phyloP scores from a whole-genome alignment of 2,888 invertebrate genomes.

The Cremastobaeus sp. region DNA sequence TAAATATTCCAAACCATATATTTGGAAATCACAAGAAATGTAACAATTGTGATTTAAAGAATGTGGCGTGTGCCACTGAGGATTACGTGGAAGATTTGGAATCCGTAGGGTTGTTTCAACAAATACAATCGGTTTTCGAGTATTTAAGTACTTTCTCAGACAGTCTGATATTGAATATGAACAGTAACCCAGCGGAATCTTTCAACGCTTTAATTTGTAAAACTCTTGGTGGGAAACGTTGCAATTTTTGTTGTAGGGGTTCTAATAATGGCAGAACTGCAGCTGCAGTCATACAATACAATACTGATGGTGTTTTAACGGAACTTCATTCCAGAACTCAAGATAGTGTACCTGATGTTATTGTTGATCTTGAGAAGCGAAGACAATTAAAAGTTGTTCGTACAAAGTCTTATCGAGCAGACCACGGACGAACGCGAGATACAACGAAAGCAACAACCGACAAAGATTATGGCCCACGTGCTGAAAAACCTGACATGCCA shows the following conservation, averaged over 20 bases:
- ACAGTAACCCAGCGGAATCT: not conserved
- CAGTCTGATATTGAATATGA: not conserved
- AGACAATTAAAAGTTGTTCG: too few relatives aligned
- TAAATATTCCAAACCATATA: not conserved
- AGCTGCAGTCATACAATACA: not conserved
- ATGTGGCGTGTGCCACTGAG: too few relatives aligned
- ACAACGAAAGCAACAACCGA: not conserved
- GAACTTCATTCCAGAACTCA: not conserved
- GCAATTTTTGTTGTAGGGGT: not conserved
- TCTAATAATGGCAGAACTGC: not conserved
- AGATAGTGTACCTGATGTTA: not conserved
- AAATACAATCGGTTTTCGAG: not conserved
- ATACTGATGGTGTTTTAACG: not conserved
- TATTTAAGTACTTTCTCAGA: not conserved
- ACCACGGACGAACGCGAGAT: too few relatives aligned
- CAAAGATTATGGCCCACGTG: constrained; percentile 10
- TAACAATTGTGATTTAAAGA: too few relatives aligned
- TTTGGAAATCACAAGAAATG: not conserved
- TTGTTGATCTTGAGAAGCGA: too few relatives aligned
- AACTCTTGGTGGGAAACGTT: not conserved
- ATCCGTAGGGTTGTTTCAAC: not conserved
- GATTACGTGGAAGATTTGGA: too few relatives aligned
- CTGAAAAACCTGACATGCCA: constrained; percentile 33
- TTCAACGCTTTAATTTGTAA: not conserved
- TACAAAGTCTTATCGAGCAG: too few relatives aligned